Evolutionary conservation across 2,113 vertebrate genomes (phyloP), one percentile per base, ranked within the genome.

Genomic region (Podarcis cretensis): DNA sequence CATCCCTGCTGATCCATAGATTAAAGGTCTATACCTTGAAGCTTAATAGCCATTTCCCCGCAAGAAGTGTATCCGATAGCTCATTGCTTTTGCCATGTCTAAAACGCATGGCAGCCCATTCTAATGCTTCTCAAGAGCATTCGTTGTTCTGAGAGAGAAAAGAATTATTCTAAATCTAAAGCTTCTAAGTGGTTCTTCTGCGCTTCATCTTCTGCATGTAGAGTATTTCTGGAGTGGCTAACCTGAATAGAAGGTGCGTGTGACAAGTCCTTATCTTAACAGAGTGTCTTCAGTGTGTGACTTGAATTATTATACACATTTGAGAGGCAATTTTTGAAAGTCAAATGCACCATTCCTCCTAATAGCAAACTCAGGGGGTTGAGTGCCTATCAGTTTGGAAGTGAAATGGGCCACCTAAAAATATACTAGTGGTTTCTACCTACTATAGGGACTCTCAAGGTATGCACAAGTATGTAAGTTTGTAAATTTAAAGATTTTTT

Each of bases 151-250:
- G 37, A 48, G 83, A 90, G 76, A 82, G 32, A 86, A 91, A 87
- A 90, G 9, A 63, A 86, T 86, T 90, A 30, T 65, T 87, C 54
- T 85, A 89, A 84, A 0, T 0, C 81, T 77, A 87, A 87, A 81
- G 78, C 68, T 35, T 92, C 79, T 71, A 25, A 93, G 84, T 86
- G 84, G 87, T 94, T 94, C 87, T 88, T 93, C 90, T 91, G 43
- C 30, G 66, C 54, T 68, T 90, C 82, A 89, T 94, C 85, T 90
- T 80, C 88, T 89, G 23, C 40, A 92, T 68, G 76, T 77, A 75
- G 54, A 91, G 90, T 89, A 90, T 94, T 89, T 95, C 92, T 91
- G 88, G 87, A 84, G 94, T 93, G 89, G 76, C 91, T 92, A 91
- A 91, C 68, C 83, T 89, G 92, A 95, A 91, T 23, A 93, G 91